Percentiles rank a stretch among this genome's conserved stretches.
phyloP scores from a whole-genome alignment of 2,888 invertebrate species.

The Colostygia pectinataria region DNA sequence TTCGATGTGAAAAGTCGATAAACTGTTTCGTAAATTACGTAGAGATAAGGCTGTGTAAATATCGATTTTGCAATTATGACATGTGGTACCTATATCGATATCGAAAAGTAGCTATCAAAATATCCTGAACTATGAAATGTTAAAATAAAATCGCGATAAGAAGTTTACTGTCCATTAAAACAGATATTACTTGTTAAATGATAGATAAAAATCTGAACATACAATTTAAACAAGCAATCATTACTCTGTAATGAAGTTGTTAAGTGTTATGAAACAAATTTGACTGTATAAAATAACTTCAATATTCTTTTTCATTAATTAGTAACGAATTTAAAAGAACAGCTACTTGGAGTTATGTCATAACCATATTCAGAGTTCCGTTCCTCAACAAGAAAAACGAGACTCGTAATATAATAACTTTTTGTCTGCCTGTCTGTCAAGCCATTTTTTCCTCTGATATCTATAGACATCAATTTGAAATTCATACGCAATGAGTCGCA shows the following conservation, averaged over 20 bases:
- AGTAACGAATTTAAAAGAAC: too few relatives aligned
- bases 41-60: constrained; percentile 18
- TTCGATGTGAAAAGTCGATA: constrained; percentile 38
- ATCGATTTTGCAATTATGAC: constrained; percentile 23
- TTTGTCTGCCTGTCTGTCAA: too few relatives aligned
- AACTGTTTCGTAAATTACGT: constrained; percentile 19
- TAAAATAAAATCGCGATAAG: constrained; percentile 33
- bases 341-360: too few relatives aligned
- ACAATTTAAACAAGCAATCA: constrained; percentile 36
- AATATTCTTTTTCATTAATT: too few relatives aligned
- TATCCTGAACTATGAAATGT: constrained; percentile 22
- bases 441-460: too few relatives aligned
- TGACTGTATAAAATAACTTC: too few relatives aligned
- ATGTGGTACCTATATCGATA: constrained; percentile 21
- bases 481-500: too few relatives aligned
- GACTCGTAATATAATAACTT: too few relatives aligned
- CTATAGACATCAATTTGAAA: too few relatives aligned
- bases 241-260: constrained; percentile 39
- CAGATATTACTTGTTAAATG: constrained; percentile 16
- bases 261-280: constrained; percentile 32
- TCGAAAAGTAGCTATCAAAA: constrained; percentile 18
- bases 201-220: constrained; percentile 36
- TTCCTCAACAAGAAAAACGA: too few relatives aligned
- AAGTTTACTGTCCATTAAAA: constrained; percentile 22
- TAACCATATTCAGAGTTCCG: too few relatives aligned